These are phyloP conservation scores for Anabacerthia variegaticeps DNA, from an alignment of 2,797 vertebrate species.

Conservation along the genomic window DNA sequence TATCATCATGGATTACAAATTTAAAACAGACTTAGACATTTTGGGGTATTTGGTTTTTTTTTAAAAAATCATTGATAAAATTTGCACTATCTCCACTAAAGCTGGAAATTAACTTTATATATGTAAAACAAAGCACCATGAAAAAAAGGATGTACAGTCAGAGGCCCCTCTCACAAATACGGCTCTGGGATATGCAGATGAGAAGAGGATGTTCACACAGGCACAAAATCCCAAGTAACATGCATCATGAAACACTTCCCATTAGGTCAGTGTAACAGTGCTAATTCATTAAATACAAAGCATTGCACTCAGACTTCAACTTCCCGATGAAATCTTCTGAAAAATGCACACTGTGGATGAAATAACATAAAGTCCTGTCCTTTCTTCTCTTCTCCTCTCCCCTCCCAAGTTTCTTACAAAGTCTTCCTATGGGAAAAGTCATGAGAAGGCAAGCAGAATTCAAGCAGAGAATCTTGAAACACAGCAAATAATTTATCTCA, in stretches of 20 bases:
- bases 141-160: background rate
- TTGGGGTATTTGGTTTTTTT: background rate
- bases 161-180: background rate
- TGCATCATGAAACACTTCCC: slow-evolving; percentile 16
- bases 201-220: slow-evolving; percentile 44
- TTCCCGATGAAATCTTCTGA: background rate
- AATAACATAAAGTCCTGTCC: background rate
- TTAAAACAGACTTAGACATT: background rate
- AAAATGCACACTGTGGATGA: background rate
- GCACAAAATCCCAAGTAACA: slow-evolving; percentile 18
- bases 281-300: background rate
- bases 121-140: background rate
- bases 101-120: background rate
- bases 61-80: background rate
- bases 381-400: background rate
- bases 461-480: background rate
- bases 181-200: background rate
- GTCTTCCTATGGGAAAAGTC: background rate
- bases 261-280: background rate
- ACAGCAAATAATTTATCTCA: slow-evolving; percentile 17
- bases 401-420: background rate
- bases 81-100: background rate
- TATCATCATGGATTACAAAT: background rate
- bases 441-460: slow-evolving; percentile 11
- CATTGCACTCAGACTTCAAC: background rate